A percentile compares a stretch with the other conserved stretches of the same genome.
Evolutionary conservation across 1,140 invertebrate genomes (phyloP).

Genomic region (Bombus confusus): DNA sequence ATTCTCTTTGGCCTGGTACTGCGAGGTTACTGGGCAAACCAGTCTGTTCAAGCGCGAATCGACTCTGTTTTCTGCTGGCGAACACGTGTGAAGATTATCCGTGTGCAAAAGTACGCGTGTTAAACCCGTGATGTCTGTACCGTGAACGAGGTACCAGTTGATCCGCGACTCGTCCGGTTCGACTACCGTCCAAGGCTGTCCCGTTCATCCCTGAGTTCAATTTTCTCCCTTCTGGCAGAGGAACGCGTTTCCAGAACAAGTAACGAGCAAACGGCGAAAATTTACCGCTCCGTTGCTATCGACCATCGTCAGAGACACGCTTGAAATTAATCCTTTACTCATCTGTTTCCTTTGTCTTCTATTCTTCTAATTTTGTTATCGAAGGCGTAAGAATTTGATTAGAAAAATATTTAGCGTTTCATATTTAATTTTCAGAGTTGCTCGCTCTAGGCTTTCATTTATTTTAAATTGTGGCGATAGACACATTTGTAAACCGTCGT

Average conservation of each 20-base stretch:
- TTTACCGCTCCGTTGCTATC: slow-evolving; percentile 37
- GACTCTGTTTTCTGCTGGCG: slow-evolving; percentile 59
- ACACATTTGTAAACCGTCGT: too few species aligned
- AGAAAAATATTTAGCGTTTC: too few species aligned
- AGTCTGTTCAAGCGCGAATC: slow-evolving; percentile 61
- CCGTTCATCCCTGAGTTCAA: slow-evolving; percentile 11
- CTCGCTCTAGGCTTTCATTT: too few species aligned
- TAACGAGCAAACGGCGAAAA: not conserved
- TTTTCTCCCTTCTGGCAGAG: not conserved
- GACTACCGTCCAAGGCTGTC: slow-evolving; percentile 63
- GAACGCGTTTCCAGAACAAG: slow-evolving; percentile 14
- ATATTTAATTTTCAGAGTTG: too few species aligned
- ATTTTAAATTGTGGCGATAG: too few species aligned
- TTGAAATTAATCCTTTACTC: not conserved
- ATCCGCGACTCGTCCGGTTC: slow-evolving; percentile 32
- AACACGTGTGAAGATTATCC: slow-evolving; percentile 38
- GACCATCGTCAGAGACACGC: not conserved
- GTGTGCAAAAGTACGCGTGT: slow-evolving; percentile 45
- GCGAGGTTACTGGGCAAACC: slow-evolving; percentile 78
- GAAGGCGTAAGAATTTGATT: too few species aligned
- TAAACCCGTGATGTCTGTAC: slow-evolving; percentile 20
- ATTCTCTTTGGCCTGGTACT: slow-evolving; percentile 60
- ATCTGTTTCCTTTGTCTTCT: too few species aligned
- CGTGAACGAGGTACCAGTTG: slow-evolving; percentile 46
- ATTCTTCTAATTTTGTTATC: too few species aligned